Evolutionary conservation across 1,140 invertebrate genomes (phyloP).

Genomic region (Amphibalanus amphitrite): DNA sequence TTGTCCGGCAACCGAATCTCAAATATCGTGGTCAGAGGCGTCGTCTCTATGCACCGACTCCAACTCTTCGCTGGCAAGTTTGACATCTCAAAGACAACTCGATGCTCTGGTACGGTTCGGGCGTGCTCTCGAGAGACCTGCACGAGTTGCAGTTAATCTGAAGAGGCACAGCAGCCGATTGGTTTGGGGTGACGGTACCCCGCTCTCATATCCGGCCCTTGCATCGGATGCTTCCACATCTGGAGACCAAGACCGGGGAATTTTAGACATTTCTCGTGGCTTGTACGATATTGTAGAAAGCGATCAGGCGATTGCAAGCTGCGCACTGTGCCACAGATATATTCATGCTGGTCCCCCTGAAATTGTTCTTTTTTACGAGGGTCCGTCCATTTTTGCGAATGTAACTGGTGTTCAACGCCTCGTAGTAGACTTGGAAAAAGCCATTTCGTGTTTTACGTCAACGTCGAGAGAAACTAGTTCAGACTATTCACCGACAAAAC

Average conservation of each 20-base stretch:
- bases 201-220: background rate
- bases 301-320: background rate
- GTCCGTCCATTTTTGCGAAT: background rate
- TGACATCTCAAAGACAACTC: background rate
- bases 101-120: background rate
- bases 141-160: background rate
- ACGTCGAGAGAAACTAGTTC: background rate
- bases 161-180: background rate
- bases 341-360: background rate
- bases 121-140: background rate
- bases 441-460: background rate
- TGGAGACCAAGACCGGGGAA: background rate
- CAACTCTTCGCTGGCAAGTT: background rate
- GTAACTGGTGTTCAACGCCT: background rate
- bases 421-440: background rate
- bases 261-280: background rate
- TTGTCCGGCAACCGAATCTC: background rate
- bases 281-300: background rate
- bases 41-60: background rate
- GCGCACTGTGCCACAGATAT: background rate
- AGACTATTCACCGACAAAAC: background rate
- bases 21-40: background rate
- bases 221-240: background rate
- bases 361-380: background rate
- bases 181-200: background rate